Evolutionary conservation across 2,113 vertebrate genomes (phyloP).

Genomic region (Nycticebus coucang): DNA sequence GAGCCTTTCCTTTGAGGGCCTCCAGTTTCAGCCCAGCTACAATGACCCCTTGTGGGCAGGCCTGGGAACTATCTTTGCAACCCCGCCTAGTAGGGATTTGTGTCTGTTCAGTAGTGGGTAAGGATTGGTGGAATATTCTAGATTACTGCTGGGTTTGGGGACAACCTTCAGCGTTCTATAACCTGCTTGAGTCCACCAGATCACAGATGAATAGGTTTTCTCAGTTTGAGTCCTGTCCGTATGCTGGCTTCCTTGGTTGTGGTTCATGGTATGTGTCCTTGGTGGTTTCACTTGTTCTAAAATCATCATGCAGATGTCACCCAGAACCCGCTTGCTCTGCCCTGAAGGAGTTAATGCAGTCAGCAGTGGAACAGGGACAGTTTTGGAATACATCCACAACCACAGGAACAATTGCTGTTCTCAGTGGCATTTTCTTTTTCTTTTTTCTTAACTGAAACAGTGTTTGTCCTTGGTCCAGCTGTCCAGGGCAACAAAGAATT

Average conservation of each 20-base stretch:
- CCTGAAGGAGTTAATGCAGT: background rate
- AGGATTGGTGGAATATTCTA: background rate
- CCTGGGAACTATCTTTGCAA: background rate
- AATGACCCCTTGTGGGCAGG: background rate
- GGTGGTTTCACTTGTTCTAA: background rate
- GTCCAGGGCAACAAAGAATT: constrained; percentile 64
- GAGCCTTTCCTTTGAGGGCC: background rate
- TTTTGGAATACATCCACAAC: constrained; percentile 24
- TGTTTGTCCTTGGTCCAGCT: constrained; percentile 72
- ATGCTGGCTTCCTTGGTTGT: background rate
- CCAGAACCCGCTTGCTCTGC: background rate
- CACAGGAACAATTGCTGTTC: constrained; percentile 61
- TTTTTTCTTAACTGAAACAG: background rate
- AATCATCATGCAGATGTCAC: background rate
- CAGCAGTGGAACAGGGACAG: background rate
- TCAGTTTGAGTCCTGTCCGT: background rate
- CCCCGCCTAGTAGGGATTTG: background rate
- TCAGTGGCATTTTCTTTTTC: background rate
- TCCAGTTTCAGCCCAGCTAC: background rate
- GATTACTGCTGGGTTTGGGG: background rate
- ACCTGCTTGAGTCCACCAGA: background rate
- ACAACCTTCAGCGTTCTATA: background rate
- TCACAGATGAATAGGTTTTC: background rate
- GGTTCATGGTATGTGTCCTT: background rate
- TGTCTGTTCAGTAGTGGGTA: background rate